Evolutionary conservation across 2,797 vertebrate species (phyloP).

Genomic region (Oreochromis grahami): DNA sequence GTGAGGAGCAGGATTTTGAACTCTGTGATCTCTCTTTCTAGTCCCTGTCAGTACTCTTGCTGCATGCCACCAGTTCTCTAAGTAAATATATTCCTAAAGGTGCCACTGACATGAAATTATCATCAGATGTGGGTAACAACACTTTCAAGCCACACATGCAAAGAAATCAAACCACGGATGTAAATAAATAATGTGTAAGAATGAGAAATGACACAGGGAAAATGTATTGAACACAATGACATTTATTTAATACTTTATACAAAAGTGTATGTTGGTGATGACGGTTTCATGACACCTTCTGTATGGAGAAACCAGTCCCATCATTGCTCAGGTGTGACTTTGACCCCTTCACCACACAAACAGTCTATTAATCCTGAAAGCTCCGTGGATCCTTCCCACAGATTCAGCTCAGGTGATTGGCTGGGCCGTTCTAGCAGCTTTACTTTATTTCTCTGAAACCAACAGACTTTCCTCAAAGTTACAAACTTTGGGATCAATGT

Average conservation of each 20-base stretch:
- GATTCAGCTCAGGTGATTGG: neutral
- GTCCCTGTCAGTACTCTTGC: accelerated
- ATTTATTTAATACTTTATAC: neutral
- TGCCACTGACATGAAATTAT: neutral
- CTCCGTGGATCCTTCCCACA: neutral
- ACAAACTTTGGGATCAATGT: neutral
- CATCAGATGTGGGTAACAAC: neutral
- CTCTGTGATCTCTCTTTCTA: neutral
- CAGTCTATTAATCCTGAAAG: neutral
- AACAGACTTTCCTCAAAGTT: neutral
- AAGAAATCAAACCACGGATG: neutral
- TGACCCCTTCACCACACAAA: neutral
- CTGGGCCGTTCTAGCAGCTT: neutral
- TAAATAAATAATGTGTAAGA: neutral
- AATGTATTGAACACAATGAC: neutral
- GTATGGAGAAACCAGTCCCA: neutral
- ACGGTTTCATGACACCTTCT: neutral
- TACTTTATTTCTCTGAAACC: neutral
- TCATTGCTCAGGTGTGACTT: neutral
- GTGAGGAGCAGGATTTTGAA: neutral
- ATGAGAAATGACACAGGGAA: neutral
- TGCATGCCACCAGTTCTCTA: neutral
- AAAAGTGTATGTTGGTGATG: neutral
- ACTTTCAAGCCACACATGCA: neutral
- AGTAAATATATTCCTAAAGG: neutral